phyloP scores from a whole-genome alignment of 1,140 invertebrate species.

The Apis laboriosa region DNA sequence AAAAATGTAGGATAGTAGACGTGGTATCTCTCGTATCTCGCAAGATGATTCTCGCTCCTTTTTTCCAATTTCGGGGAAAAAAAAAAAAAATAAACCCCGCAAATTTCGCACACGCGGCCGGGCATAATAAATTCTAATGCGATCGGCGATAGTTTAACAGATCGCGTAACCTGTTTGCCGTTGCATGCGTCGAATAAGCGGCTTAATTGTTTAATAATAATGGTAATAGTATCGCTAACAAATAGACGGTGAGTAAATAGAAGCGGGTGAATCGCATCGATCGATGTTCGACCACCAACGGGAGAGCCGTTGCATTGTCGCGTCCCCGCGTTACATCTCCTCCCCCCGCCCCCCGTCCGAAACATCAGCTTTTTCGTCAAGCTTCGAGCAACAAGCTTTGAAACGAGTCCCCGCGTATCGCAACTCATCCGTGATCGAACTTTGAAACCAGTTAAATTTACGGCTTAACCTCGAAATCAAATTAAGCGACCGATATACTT shows the following conservation, averaged over 20 bases:
- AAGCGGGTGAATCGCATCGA: slow-evolving; percentile 41
- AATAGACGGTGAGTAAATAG: slow-evolving; percentile 55
- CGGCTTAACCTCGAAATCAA: slow-evolving; percentile 5
- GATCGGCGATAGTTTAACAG: slow-evolving; percentile 47
- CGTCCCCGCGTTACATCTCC: not conserved
- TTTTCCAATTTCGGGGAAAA: no score
- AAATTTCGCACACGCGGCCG: no score
- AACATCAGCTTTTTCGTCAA: not conserved
- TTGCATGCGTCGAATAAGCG: slow-evolving; percentile 60
- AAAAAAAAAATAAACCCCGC: no score
- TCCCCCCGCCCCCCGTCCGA: no score
- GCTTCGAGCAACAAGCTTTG: not conserved
- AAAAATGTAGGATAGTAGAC: no score
- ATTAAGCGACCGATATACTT: not conserved
- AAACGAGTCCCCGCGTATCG: not conserved
- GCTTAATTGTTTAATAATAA: slow-evolving; percentile 65
- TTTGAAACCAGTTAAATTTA: slow-evolving; percentile 25
- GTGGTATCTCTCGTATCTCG: no score
- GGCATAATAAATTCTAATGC: slow-evolving; percentile 34
- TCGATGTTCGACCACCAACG: slow-evolving; percentile 19
- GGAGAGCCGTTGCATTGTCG: slow-evolving; percentile 6
- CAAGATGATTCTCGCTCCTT: no score
- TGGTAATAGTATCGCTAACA: slow-evolving; percentile 58
- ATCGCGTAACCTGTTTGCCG: slow-evolving; percentile 59
- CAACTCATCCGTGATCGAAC: slow-evolving; percentile 7